A percentile compares a stretch with the other conserved stretches of the same genome.
Conservation (phyloP, 2,113 vertebrate genomes). For the Dasyprocta punctata region DNA sequence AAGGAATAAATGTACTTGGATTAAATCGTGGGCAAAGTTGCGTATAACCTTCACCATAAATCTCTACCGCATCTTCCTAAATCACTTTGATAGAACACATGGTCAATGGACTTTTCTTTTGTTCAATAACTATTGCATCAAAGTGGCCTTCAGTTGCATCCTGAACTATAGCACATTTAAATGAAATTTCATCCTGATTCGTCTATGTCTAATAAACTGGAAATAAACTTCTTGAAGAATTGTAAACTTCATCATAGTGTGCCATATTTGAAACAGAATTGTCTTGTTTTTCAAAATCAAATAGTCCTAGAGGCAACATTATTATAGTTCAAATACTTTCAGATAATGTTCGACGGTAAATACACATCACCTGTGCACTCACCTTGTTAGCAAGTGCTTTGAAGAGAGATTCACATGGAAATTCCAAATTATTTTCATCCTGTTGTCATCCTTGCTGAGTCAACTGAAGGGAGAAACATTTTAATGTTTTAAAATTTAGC, state of each 20-base stretch:
- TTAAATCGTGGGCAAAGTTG: background rate
- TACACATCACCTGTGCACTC: background rate
- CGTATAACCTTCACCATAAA: background rate
- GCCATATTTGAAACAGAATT: background rate
- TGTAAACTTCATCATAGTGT: background rate
- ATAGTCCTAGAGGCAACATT: background rate
- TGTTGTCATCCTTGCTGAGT: background rate
- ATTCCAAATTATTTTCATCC: background rate
- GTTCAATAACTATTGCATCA: background rate
- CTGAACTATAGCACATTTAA: background rate
- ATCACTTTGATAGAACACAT: background rate
- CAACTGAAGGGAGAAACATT: background rate
- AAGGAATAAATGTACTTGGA: background rate
- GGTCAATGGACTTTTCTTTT: background rate
- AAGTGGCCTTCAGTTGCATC: background rate
- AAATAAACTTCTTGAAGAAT: background rate
- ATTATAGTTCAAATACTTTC: conserved; percentile 2
- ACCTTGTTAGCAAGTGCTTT: background rate
- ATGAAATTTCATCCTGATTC: background rate
- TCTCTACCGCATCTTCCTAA: background rate
- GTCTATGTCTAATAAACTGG: background rate
- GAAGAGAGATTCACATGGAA: background rate
- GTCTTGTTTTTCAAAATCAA: conserved; percentile 25
- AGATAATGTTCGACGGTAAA: background rate
- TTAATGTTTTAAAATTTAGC: conserved; percentile 8